Conservation (phyloP, 2,888 invertebrate genomes). For the Parascotia fuliginaria region DNA sequence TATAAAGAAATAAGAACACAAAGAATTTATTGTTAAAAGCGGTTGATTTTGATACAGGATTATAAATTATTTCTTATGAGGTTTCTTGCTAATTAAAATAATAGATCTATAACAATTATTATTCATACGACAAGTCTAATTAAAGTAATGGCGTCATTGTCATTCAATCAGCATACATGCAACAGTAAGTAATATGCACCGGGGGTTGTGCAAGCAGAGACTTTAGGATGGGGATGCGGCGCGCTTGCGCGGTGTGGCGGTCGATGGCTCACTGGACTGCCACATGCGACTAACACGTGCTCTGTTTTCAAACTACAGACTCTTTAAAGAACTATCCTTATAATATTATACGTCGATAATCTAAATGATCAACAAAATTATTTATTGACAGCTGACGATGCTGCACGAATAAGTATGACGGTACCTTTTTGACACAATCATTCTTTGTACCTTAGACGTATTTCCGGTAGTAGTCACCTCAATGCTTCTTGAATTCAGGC, state of each 20-base stretch:
- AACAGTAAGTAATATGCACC: slow-evolving; percentile 51
- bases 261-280: slow-evolving; percentile 62
- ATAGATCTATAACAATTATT: background rate
- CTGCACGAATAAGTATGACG: slow-evolving; percentile 31
- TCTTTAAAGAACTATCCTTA: background rate
- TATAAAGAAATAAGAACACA: no score
- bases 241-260: slow-evolving; percentile 74
- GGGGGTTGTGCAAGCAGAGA: slow-evolving; percentile 58
- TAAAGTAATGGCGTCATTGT: slow-evolving; percentile 24
- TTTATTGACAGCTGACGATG: slow-evolving; percentile 11
- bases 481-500: slow-evolving; percentile 68
- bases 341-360: background rate
- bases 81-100: no score
- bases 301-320: slow-evolving; percentile 17
- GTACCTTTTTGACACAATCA: slow-evolving; percentile 34
- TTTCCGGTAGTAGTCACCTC: slow-evolving; percentile 67
- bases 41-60: no score
- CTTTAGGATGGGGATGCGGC: slow-evolving; percentile 57
- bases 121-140: background rate
- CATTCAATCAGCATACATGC: slow-evolving; percentile 32
- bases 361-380: slow-evolving; percentile 1
- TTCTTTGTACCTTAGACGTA: slow-evolving; percentile 49
- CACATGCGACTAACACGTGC: slow-evolving; percentile 77
- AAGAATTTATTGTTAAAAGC: no score
- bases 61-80: no score